A percentile compares a stretch with the other conserved stretches of the same genome.
These are phyloP conservation scores for Sepioteuthis lessoniana DNA, from an alignment of 2,888 invertebrate species.

Conservation along the genomic window DNA sequence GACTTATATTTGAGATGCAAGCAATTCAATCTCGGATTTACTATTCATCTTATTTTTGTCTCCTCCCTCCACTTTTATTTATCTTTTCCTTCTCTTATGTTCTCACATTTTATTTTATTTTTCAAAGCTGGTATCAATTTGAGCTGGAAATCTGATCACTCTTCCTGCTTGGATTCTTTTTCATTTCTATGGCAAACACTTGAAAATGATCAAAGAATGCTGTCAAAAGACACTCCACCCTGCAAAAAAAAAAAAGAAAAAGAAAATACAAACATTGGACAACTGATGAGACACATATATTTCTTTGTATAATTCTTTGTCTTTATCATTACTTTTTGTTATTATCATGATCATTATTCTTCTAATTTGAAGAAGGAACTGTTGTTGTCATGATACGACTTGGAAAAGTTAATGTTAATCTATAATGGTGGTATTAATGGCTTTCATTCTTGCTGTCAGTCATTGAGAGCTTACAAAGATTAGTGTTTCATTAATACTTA, in stretches of 20 bases:
- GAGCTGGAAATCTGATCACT: background rate
- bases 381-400: too few species aligned
- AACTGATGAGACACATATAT: background rate
- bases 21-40: background rate
- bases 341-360: background rate
- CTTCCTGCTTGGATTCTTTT: background rate
- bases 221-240: background rate
- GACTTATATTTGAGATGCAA: background rate
- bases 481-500: too few species aligned
- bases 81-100: too few species aligned
- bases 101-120: background rate
- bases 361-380: too few species aligned
- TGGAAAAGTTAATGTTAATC: too few species aligned
- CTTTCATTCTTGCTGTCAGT: too few species aligned
- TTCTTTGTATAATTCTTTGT: background rate
- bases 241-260: background rate
- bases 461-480: too few species aligned
- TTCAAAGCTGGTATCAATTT: background rate
- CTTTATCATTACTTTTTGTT: background rate
- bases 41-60: too few species aligned
- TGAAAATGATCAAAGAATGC: background rate
- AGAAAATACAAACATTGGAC: background rate
- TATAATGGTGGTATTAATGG: too few species aligned
- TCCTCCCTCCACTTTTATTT: too few species aligned
- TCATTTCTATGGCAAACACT: background rate